Evolutionary conservation across 2,888 invertebrate species (phyloP).

Genomic region (Tipula lateralis): DNA sequence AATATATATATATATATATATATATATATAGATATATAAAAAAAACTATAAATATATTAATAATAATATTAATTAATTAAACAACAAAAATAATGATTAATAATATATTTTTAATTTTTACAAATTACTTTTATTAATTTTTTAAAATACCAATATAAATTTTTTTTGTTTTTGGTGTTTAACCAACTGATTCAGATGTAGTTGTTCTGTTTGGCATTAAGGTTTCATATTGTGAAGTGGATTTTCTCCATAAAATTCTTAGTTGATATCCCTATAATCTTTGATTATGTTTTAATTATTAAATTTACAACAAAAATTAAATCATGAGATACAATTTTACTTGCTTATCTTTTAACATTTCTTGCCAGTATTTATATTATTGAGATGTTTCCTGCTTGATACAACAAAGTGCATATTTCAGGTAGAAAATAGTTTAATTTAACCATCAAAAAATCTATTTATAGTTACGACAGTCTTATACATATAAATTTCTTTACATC

Average conservation of each 20-base stretch:
- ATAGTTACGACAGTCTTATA: too few relatives aligned
- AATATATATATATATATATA: background rate
- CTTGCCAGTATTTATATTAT: too few relatives aligned
- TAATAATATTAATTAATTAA: background rate
- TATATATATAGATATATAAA: background rate
- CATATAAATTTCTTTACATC: too few relatives aligned
- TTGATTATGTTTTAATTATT: too few relatives aligned
- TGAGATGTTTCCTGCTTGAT: too few relatives aligned
- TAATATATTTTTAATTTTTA: conserved; percentile 24
- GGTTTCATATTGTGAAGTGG: background rate
- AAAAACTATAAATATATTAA: background rate
- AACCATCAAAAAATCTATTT: too few relatives aligned
- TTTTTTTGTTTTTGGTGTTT: background rate
- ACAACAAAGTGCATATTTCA: too few relatives aligned
- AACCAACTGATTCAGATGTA: background rate
- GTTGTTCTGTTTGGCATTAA: background rate
- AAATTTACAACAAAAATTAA: too few relatives aligned
- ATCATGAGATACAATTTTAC: too few relatives aligned
- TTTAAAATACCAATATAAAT: background rate
- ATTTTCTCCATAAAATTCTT: background rate
- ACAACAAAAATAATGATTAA: conserved; percentile 6
- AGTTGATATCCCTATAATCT: background rate
- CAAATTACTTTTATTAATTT: background rate
- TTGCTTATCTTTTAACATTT: too few relatives aligned
- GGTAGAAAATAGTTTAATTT: too few relatives aligned